phyloP scores from a whole-genome alignment of 2,113 vertebrate species.

The Tauraco erythrolophus region DNA sequence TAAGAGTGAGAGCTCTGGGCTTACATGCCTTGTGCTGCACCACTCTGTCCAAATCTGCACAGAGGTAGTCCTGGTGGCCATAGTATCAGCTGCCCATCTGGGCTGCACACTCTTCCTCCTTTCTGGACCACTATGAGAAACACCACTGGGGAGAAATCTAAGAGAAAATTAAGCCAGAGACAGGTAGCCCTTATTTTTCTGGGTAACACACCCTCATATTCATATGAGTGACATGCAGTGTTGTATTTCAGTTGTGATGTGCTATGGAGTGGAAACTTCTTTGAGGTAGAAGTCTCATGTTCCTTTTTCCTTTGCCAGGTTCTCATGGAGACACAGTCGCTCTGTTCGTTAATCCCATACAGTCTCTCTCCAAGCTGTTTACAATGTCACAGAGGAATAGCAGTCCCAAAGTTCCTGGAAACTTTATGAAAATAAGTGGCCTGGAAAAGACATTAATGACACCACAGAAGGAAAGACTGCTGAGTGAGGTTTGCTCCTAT shows the following conservation, averaged over 20 bases:
- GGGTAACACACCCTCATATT: not conserved
- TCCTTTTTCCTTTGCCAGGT: not conserved
- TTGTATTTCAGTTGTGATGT: not conserved
- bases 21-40: too few relatives aligned
- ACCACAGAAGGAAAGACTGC: fast-evolving
- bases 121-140: not conserved
- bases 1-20: not conserved
- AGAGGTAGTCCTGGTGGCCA: not conserved
- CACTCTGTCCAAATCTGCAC: not conserved
- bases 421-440: not conserved
- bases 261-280: not conserved
- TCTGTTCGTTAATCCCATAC: not conserved
- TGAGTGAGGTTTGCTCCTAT: not conserved
- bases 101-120: not conserved
- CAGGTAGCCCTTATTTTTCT: not conserved
- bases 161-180: not conserved
- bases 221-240: not conserved
- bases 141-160: not conserved
- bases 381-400: not conserved
- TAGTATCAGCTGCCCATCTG: not conserved
- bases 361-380: not conserved
- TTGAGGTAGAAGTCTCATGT: not conserved
- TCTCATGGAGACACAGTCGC: not conserved
- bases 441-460: not conserved
- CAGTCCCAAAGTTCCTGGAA: not conserved